A percentile compares a stretch with the other conserved stretches of the same genome.
Evolutionary conservation across 2,888 invertebrate species (phyloP).

Genomic region (Cephonodes hylas): DNA sequence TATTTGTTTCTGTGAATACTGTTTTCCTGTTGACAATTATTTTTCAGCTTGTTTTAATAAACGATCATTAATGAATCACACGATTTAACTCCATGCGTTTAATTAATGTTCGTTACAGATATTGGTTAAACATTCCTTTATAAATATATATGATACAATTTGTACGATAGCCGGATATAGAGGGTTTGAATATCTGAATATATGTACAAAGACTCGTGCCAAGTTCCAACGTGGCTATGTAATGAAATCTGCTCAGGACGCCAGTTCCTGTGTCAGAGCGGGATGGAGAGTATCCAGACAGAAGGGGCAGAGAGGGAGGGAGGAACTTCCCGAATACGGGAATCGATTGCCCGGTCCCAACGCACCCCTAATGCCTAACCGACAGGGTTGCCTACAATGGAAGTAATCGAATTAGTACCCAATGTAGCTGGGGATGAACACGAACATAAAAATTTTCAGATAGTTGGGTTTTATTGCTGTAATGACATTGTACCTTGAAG

Average conservation of each 20-base stretch:
- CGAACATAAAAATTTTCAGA: slow-evolving; percentile 5
- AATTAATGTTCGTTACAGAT: background rate
- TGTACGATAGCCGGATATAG: background rate
- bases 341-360: slow-evolving; percentile 65
- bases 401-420: slow-evolving; percentile 35
- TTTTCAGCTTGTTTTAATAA: background rate
- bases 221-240: slow-evolving; percentile 31
- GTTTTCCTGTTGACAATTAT: slow-evolving; percentile 36
- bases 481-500: background rate
- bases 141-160: background rate
- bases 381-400: slow-evolving; percentile 48
- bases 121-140: background rate
- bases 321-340: slow-evolving; percentile 60
- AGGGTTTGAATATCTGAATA: background rate
- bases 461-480: background rate
- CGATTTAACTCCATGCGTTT: background rate
- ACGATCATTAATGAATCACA: background rate
- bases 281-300: slow-evolving; percentile 36
- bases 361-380: slow-evolving; percentile 63
- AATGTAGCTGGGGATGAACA: slow-evolving; percentile 22
- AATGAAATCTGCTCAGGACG: slow-evolving; percentile 59
- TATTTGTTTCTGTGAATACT: background rate
- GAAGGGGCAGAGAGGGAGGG: slow-evolving; percentile 47
- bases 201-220: slow-evolving; percentile 17
- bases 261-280: slow-evolving; percentile 41